phyloP scores from a whole-genome alignment of 1,140 invertebrate species.

The Diabrotica undecimpunctata region DNA sequence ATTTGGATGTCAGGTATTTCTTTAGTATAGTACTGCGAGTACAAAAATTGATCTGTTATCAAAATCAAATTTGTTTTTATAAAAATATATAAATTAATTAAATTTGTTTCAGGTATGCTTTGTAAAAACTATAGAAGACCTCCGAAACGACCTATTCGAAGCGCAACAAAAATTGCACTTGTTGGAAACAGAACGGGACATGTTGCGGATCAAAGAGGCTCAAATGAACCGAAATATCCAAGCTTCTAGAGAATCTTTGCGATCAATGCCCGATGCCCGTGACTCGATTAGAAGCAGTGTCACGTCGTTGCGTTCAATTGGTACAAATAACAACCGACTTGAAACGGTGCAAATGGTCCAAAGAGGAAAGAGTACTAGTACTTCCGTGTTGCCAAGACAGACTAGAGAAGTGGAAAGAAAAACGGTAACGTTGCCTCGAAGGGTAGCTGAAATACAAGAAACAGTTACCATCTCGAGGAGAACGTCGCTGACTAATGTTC shows the following conservation, averaged over 20 bases:
- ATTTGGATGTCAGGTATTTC: no score
- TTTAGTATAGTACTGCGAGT: no score
- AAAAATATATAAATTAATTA: not conserved
- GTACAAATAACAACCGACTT: constrained; percentile 4
- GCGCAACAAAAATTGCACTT: constrained; percentile 33
- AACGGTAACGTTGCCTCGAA: constrained; percentile 21
- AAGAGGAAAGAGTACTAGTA: constrained; percentile 18
- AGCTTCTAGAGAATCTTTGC: constrained; percentile 21
- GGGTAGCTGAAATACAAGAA: constrained; percentile 22
- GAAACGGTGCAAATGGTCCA: constrained; percentile 5
- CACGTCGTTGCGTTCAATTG: not conserved
- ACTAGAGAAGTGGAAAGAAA: constrained; percentile 10
- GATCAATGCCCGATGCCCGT: constrained; percentile 6
- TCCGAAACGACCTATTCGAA: constrained; percentile 29
- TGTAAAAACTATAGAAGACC: constrained; percentile 27
- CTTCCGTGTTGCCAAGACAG: not conserved
- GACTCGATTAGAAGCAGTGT: constrained; percentile 9
- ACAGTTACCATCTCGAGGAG: constrained; percentile 28
- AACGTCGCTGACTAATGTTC: constrained; percentile 32
- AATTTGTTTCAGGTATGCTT: constrained; percentile 21
- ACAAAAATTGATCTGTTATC: no score
- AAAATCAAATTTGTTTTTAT: no score
- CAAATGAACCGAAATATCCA: not conserved
- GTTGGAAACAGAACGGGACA: constrained; percentile 28
- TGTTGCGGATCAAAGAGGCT: constrained; percentile 24